A percentile compares a stretch with the other conserved stretches of the same genome.
Conservation (phyloP, 2,113 vertebrate species). For the Telmatochromis bifrenatus region DNA sequence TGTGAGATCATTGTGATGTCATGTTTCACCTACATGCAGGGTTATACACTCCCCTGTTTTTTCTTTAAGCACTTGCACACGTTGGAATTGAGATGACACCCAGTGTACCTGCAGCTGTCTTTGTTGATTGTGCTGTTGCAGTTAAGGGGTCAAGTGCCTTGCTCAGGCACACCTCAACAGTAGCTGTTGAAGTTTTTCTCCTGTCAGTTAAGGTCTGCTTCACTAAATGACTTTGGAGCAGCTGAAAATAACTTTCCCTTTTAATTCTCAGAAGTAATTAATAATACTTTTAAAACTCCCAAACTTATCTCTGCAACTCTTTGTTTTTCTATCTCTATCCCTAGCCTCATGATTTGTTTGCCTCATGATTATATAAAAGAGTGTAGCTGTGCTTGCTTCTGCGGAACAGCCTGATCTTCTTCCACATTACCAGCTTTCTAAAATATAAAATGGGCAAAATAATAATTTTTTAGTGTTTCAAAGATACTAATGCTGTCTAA, state of each 20-base stretch:
- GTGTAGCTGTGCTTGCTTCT: constrained; percentile 21
- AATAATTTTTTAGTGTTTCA: constrained; percentile 17
- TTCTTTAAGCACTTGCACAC: neutral
- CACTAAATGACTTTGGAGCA: neutral
- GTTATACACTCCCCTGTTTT: neutral
- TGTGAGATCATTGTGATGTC: neutral
- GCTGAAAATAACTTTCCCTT: neutral
- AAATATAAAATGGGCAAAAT: neutral
- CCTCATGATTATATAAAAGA: constrained; percentile 5
- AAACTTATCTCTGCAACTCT: neutral
- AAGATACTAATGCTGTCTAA: constrained; percentile 15
- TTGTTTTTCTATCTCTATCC: neutral
- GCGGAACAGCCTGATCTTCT: neutral
- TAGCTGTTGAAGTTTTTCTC: neutral
- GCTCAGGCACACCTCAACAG: constrained; percentile 13
- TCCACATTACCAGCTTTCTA: constrained; percentile 23
- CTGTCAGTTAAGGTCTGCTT: neutral
- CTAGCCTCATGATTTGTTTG: neutral
- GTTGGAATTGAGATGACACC: neutral
- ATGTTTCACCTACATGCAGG: neutral
- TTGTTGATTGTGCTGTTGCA: neutral
- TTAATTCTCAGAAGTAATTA: neutral
- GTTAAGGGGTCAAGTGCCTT: constrained; percentile 26
- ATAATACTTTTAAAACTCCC: neutral
- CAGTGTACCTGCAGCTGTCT: neutral